These are phyloP conservation scores for Pristionchus entomophagus DNA, from an alignment of 2,888 invertebrate genomes.

Conservation along the genomic window DNA sequence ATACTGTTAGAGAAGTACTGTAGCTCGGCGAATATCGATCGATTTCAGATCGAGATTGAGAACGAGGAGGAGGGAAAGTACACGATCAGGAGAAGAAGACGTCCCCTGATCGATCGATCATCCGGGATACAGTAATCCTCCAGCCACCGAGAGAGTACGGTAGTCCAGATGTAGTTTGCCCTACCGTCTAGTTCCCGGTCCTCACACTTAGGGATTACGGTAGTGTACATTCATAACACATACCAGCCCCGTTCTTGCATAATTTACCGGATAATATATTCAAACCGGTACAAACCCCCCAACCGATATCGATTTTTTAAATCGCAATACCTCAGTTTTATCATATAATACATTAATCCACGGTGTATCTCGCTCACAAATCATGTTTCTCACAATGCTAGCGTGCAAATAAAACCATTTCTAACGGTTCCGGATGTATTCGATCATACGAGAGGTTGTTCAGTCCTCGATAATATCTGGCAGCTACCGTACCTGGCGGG, in stretches of 20 bases:
- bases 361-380: not conserved
- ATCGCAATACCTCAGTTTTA: not conserved
- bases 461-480: not conserved
- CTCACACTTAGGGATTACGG: not conserved
- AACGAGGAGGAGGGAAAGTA: not conserved
- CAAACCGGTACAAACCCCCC: not conserved
- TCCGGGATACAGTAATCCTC: not conserved
- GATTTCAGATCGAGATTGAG: not conserved
- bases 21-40: too few relatives aligned
- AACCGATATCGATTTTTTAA: not conserved
- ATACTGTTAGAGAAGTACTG: too few relatives aligned
- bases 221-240: too few relatives aligned
- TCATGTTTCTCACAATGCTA: too few relatives aligned
- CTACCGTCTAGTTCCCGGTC: not conserved
- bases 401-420: not conserved
- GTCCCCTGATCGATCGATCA: not conserved
- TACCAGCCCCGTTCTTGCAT: too few relatives aligned
- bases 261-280: not conserved
- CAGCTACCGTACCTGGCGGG: too few relatives aligned
- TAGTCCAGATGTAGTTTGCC: not conserved
- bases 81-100: not conserved
- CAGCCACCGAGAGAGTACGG: not conserved
- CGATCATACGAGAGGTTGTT: not conserved
- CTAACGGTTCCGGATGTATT: not conserved
- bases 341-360: too few relatives aligned